Percentiles rank a stretch among this genome's conserved stretches.
Evolutionary conservation across 2,888 invertebrate genomes (phyloP).

Genomic region (Eurois occulta): DNA sequence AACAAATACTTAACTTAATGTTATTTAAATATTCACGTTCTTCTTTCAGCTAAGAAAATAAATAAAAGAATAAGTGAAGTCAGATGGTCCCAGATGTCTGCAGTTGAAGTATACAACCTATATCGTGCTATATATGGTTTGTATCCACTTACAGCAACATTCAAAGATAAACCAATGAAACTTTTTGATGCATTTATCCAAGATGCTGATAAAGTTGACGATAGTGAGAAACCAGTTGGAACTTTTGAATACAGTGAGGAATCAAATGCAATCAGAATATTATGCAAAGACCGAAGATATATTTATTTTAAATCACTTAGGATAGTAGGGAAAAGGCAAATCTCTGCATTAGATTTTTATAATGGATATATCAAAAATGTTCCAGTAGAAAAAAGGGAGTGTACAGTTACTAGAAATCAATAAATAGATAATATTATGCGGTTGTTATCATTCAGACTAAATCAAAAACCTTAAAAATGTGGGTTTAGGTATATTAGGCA

Average conservation of each 20-base stretch:
- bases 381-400: constrained; percentile 76
- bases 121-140: constrained; percentile 93
- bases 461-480: neutral
- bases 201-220: constrained; percentile 67
- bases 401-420: constrained; percentile 79
- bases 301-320: constrained; percentile 92
- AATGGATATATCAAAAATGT: constrained; percentile 95
- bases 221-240: constrained; percentile 86
- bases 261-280: constrained; percentile 91
- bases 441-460: constrained; percentile 25
- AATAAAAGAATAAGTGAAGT: constrained; percentile 91
- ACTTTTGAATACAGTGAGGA: constrained; percentile 90
- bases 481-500: too few species aligned
- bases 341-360: constrained; percentile 95
- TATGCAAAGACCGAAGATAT: constrained; percentile 92
- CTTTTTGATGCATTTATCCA: constrained; percentile 90
- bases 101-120: constrained; percentile 92
- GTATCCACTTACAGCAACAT: constrained; percentile 91
- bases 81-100: constrained; percentile 92
- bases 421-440: constrained; percentile 64
- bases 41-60: constrained; percentile 94
- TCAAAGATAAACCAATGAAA: constrained; percentile 91
- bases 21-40: constrained; percentile 15
- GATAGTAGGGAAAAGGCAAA: constrained; percentile 92
- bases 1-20: neutral